These are phyloP conservation scores for Megalops atlanticus DNA, from an alignment of 2,113 vertebrate species.

Conservation along the genomic window DNA sequence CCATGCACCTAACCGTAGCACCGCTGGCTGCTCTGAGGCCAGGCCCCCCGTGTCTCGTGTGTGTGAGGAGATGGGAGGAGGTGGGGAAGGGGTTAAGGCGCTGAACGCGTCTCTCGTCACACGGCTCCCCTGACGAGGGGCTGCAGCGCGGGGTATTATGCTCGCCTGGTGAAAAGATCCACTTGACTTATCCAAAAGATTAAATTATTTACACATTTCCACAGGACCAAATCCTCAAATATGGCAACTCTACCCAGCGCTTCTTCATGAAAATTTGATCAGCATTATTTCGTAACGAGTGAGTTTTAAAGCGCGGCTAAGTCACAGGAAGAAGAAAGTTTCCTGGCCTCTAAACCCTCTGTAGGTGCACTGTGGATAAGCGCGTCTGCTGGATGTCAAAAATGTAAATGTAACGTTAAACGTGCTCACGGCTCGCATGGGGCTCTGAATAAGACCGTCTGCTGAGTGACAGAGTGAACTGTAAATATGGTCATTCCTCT, in stretches of 20 bases:
- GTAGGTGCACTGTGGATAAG: too few relatives aligned
- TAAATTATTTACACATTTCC: slow-evolving; percentile 56
- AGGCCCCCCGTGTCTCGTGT: background rate
- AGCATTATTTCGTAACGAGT: slow-evolving; percentile 47
- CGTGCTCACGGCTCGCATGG: too few relatives aligned
- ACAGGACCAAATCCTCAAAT: slow-evolving; percentile 47
- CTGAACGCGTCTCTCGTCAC: slow-evolving; percentile 18
- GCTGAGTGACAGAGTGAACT: background rate
- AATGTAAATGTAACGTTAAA: too few relatives aligned
- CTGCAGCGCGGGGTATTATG: slow-evolving; percentile 34
- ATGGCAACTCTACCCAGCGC: slow-evolving; percentile 32
- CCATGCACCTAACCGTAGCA: background rate
- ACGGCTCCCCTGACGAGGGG: slow-evolving; percentile 8
- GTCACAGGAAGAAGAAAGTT: too few relatives aligned
- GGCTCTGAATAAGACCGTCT: too few relatives aligned
- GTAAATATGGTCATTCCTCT: background rate
- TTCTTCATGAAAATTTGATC: slow-evolving; percentile 52
- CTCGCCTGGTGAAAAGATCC: slow-evolving; percentile 42
- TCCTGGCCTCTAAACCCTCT: too few relatives aligned
- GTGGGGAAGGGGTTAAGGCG: slow-evolving; percentile 24
- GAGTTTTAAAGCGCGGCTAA: slow-evolving; percentile 20
- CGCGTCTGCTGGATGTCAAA: too few relatives aligned
- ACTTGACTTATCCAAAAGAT: slow-evolving; percentile 47
- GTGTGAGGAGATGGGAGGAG: background rate
- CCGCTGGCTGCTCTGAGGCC: background rate